These are phyloP conservation scores for Astyanax mexicanus DNA, from an alignment of 2,797 vertebrate genomes.

Conservation along the genomic window DNA sequence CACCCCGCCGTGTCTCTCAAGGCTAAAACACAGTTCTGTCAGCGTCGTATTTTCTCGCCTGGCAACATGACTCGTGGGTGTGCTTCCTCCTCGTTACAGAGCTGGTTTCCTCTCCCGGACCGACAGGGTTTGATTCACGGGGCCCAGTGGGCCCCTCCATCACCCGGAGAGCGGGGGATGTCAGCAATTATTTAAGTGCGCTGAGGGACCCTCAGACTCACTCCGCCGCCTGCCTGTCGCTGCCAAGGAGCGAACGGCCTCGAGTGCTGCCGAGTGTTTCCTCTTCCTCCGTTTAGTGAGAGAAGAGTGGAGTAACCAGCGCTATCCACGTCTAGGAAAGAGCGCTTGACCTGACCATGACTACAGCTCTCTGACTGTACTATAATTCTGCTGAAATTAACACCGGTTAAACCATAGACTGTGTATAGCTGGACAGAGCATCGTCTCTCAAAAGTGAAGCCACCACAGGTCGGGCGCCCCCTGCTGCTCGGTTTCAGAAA, in stretches of 20 bases:
- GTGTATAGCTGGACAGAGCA: too few relatives aligned
- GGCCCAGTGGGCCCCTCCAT: slow-evolving; percentile 60
- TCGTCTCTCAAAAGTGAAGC: too few relatives aligned
- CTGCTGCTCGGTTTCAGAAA: too few relatives aligned
- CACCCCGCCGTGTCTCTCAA: neutral
- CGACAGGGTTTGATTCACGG: slow-evolving; percentile 52
- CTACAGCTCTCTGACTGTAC: too few relatives aligned
- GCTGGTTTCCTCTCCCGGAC: slow-evolving; percentile 52
- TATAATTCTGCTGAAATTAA: too few relatives aligned
- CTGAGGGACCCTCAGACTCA: slow-evolving; percentile 38
- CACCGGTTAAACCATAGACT: too few relatives aligned
- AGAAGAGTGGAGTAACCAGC: neutral
- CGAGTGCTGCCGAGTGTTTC: slow-evolving; percentile 42
- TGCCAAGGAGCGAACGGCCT: slow-evolving; percentile 48
- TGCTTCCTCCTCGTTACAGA: slow-evolving; percentile 55
- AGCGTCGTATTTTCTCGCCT: slow-evolving; percentile 8
- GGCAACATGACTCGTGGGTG: slow-evolving; percentile 23
- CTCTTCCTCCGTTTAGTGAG: slow-evolving; percentile 22
- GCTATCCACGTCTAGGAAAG: slow-evolving; percentile 1
- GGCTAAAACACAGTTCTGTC: neutral
- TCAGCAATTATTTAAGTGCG: slow-evolving; percentile 66
- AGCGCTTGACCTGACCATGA: neutral
- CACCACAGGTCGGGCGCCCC: too few relatives aligned
- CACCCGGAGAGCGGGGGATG: slow-evolving; percentile 65
- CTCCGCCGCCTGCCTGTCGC: slow-evolving; percentile 49